Percentiles rank a stretch among this genome's conserved stretches.
These are phyloP conservation scores for Yponomeuta plumbellus DNA, from an alignment of 2,888 invertebrate species.

Conservation along the genomic window DNA sequence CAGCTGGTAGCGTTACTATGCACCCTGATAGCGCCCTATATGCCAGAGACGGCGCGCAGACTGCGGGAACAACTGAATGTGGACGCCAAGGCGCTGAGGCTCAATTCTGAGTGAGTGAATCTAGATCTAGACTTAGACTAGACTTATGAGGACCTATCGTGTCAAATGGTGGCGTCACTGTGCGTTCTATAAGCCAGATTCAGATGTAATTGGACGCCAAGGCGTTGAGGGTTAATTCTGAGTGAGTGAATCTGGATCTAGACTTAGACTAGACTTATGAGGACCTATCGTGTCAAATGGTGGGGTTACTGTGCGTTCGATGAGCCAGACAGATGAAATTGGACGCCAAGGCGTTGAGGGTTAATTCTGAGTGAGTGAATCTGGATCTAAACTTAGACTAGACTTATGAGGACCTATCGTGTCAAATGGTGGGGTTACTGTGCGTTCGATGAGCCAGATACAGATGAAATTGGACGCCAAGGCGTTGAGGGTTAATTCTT, in stretches of 20 bases:
- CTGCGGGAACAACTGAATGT: slow-evolving; percentile 85
- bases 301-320: too few species aligned
- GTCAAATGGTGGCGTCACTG: too few species aligned
- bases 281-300: too few species aligned
- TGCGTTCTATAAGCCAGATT: slow-evolving; percentile 46
- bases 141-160: too few species aligned
- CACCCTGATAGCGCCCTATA: slow-evolving; percentile 90
- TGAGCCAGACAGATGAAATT: slow-evolving; percentile 80
- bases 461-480: background rate
- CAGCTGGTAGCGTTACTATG: slow-evolving; percentile 81
- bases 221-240: slow-evolving; percentile 70
- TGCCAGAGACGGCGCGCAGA: slow-evolving; percentile 82
- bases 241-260: slow-evolving; percentile 49
- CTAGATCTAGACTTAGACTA: too few species aligned
- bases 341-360: slow-evolving; percentile 56
- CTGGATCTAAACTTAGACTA: too few species aligned
- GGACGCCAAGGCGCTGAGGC: slow-evolving; percentile 56
- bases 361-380: slow-evolving; percentile 75
- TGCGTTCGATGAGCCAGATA: too few species aligned
- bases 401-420: too few species aligned
- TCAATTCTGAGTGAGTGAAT: slow-evolving; percentile 73
- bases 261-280: too few species aligned
- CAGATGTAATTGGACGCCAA: slow-evolving; percentile 82
- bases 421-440: too few species aligned
- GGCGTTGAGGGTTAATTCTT: slow-evolving; percentile 38